Percentiles rank a stretch among this genome's conserved stretches.
Evolutionary conservation across 2,888 invertebrate genomes (phyloP).

Genomic region (Cephus sareptanus): DNA sequence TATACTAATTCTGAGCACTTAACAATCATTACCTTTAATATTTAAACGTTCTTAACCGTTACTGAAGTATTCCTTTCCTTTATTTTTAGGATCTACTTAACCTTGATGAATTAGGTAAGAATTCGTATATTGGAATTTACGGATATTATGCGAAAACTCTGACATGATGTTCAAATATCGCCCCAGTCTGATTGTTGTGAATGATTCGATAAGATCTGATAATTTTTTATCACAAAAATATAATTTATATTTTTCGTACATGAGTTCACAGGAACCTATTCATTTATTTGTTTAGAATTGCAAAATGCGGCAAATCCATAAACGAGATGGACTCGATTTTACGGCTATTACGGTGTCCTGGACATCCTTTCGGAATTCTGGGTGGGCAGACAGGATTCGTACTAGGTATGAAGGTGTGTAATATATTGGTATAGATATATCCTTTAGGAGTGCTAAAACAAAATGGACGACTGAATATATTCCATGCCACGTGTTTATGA

Average conservation of each 20-base stretch:
- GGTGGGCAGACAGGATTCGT: not conserved
- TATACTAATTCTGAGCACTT: constrained; percentile 12
- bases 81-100: not conserved
- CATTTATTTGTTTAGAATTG: constrained; percentile 5
- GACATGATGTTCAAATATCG: constrained; percentile 50
- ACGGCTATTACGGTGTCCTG: not conserved
- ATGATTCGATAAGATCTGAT: constrained; percentile 43
- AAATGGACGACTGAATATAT: not conserved
- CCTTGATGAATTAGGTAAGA: not conserved
- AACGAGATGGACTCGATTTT: not conserved
- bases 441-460: not conserved
- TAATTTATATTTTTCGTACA: not conserved
- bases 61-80: not conserved
- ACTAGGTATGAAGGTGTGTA: not conserved
- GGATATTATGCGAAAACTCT: constrained; percentile 8
- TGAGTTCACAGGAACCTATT: not conserved
- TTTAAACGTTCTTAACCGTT: not conserved
- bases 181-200: constrained; percentile 61
- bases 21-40: constrained; percentile 26
- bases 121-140: not conserved
- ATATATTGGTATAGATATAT: not conserved
- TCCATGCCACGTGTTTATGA: not conserved
- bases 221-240: constrained; percentile 22
- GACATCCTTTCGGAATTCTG: not conserved
- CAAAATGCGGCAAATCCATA: not conserved